phyloP scores from a whole-genome alignment of 64 coral and sea anemone species.

The Montipora efflorescens region DNA sequence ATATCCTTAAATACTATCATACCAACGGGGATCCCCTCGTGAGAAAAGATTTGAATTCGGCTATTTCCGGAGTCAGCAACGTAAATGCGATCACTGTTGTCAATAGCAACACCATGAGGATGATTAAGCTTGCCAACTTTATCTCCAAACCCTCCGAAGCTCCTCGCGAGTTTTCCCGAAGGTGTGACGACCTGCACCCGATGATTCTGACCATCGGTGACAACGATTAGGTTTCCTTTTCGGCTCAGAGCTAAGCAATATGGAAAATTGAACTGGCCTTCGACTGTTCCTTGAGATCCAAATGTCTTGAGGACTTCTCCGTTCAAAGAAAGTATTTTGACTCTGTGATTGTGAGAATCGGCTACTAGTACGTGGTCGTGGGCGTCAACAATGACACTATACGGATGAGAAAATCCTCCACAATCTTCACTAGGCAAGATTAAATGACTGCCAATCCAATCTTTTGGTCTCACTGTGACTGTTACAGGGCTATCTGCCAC shows the following conservation, averaged over 20 bases:
- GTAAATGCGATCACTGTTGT: constrained; percentile 46
- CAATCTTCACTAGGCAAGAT: constrained; percentile 65
- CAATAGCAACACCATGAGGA: constrained; percentile 73
- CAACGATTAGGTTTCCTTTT: constrained; percentile 41
- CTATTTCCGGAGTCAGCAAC: constrained; percentile 81
- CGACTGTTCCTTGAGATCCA: constrained; percentile 43
- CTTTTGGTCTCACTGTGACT: constrained; percentile 72
- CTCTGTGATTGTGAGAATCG: constrained; percentile 77
- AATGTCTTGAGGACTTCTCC: constrained; percentile 52
- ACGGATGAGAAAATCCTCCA: constrained; percentile 74
- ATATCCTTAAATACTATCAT: constrained; percentile 50
- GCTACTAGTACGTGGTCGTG: constrained; percentile 62
- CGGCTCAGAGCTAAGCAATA: constrained; percentile 61
- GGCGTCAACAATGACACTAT: constrained; percentile 43
- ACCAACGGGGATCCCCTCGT: constrained; percentile 43
- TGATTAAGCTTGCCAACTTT: constrained; percentile 64
- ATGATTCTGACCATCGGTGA: constrained; percentile 85
- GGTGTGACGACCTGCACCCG: constrained; percentile 70
- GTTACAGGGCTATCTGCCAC: constrained; percentile 55
- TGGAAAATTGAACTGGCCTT: constrained; percentile 75
- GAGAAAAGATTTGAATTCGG: constrained; percentile 80
- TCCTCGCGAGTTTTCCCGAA: constrained; percentile 33
- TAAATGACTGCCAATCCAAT: constrained; percentile 74
- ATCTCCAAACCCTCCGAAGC: constrained; percentile 64
- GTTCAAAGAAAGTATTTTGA: constrained; percentile 62